Base-by-base conservation (phyloP, 2,113 vertebrate species). In the Oreochromis niloticus region DNA sequence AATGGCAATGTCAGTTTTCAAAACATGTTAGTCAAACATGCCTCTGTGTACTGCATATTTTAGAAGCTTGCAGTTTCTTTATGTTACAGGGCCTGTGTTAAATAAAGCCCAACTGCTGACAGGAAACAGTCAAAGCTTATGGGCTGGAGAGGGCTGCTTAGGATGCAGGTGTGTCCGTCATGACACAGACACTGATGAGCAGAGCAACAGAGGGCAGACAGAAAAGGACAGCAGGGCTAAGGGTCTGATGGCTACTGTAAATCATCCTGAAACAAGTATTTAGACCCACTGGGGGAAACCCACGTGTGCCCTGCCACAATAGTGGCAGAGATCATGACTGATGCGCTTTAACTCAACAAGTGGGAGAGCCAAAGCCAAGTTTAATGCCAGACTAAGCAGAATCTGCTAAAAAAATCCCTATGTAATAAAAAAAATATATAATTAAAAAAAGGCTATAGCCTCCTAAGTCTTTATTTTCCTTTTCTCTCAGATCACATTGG, bases 161-260 rank as follows among this genome's bases (percentile, higher is more conserved):
- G 92, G 97, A 97, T 95, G 95, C 97, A 97, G 96, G 96, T 97
- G 96, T 95, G 96, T 96, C 95, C 93, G 93, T 92, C 87, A 85
- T 91, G 95, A 96, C 92, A 91, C 88, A 92, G 92, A 93, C 73
- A 86, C 68, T 84, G 63, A 85, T 9, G 10, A 83, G 89, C 57
- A 32, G 59, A 63, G 81, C 48, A 13, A 9, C 56, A 81, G 73
- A 89, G 81, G 81, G 85, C 85, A 86, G 34, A 87, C 36, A 27
- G 82, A 84, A 46, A 61, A 87, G 88, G 92, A 94, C 83, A 88
- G 80, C 22, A 13, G 90, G 81, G 73, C 80, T 73, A 61, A 9
- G 83, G 87, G 68, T 80, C 85, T 68, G 80, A 79, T 17, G 13
- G 73, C 90, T 80, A 86, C 89, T 91, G 89, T 91, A 91, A 88